Conservation (phyloP, 2,797 vertebrate species). For the Coregonus suidteri region DNA sequence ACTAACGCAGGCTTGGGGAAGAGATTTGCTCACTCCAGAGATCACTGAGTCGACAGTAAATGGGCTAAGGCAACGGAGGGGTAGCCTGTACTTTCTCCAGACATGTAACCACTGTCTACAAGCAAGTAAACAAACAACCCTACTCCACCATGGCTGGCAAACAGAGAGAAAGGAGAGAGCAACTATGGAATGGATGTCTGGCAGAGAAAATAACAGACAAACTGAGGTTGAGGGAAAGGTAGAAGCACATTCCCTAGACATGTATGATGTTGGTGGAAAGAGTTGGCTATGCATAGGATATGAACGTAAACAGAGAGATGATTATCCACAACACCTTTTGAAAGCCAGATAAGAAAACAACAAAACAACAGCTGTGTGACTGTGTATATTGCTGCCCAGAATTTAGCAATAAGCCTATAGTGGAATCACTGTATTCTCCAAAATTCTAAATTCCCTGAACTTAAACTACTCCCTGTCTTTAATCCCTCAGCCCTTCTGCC, state of each 20-base stretch:
- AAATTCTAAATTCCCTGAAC: background rate
- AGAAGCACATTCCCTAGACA: background rate
- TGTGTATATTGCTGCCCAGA: background rate
- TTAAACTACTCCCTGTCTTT: background rate
- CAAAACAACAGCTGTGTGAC: background rate
- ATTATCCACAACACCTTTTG: background rate
- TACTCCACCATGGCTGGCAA: conserved; percentile 18
- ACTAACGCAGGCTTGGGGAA: conserved; percentile 22
- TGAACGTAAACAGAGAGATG: background rate
- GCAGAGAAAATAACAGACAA: background rate
- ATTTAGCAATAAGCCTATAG: background rate
- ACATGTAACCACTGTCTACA: conserved; percentile 33
- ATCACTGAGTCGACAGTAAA: conserved; percentile 41
- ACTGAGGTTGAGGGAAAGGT: background rate
- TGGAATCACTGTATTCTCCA: background rate
- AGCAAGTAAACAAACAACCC: conserved; percentile 41
- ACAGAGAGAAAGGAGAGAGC: background rate
- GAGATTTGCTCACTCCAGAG: conserved; percentile 18
- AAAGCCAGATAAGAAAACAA: background rate
- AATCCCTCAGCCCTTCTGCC: conserved; percentile 20
- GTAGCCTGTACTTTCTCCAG: conserved; percentile 40
- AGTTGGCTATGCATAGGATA: background rate
- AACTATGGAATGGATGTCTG: background rate
- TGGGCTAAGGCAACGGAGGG: conserved; percentile 32
- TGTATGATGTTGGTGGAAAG: background rate